phyloP scores from a whole-genome alignment of 2,113 vertebrate species.

The Arenaria interpres region DNA sequence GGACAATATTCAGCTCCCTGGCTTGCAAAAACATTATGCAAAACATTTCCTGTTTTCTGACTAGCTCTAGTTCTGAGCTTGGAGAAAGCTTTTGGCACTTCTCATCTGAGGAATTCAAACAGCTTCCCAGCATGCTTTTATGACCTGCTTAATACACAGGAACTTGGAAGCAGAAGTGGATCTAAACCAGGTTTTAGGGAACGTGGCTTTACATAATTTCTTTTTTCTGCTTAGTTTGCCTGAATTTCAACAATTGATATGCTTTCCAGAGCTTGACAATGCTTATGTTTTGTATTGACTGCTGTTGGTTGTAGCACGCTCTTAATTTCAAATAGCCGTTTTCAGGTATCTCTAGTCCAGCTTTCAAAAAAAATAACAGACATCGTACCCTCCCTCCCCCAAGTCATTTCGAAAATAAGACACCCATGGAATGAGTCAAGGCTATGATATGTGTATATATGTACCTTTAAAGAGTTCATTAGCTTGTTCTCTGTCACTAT shows the following conservation, averaged over 20 bases:
- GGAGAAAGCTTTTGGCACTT: slow-evolving; percentile 44
- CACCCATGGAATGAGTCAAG: background rate
- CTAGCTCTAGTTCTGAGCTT: slow-evolving; percentile 23
- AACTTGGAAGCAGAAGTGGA: slow-evolving; percentile 21
- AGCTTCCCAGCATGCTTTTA: slow-evolving; percentile 14
- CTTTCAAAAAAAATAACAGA: background rate
- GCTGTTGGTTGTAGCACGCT: background rate
- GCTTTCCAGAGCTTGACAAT: background rate
- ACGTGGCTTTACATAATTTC: background rate
- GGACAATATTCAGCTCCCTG: slow-evolving; percentile 8
- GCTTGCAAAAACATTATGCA: slow-evolving; percentile 14
- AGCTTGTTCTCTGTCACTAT: background rate
- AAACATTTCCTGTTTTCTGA: slow-evolving; percentile 60
- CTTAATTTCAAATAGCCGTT: fast-evolving
- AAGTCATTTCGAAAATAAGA: background rate
- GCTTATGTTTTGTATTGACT: background rate
- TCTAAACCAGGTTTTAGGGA: slow-evolving; percentile 29
- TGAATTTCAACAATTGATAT: background rate
- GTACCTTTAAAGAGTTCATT: background rate
- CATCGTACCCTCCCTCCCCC: fast-evolving
- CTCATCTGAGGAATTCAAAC: slow-evolving; percentile 17
- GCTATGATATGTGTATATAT: background rate
- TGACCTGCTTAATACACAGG: slow-evolving; percentile 27
- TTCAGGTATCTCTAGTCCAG: background rate
- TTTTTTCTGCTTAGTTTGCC: background rate